Base-by-base conservation (phyloP, 37 sponge, comb jelly and placozoan genomes). In the Axinella damicornis region DNA sequence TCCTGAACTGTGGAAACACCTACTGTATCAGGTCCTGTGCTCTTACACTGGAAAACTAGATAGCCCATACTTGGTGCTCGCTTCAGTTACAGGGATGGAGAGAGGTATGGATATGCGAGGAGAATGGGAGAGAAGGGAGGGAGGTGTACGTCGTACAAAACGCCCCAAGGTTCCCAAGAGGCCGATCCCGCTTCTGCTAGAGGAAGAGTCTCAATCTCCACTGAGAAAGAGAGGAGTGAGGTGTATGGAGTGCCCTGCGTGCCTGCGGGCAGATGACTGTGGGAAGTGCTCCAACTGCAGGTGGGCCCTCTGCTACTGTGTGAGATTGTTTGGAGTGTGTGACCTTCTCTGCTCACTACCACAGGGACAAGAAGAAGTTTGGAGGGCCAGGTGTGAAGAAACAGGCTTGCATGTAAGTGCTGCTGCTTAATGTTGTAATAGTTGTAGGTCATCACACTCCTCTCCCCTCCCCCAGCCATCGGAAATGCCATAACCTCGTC, bases 361-460 rank as follows among this genome's bases (percentile, higher is more conserved):
- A 53, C 69, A 81, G 78, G 15, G 91, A 90, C 30, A 90, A 90
- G 71, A 72, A 73, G 36, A 90, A 90, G 76, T 90, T 90, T 81
- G 86, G 86, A 34, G 91, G 91, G 24, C 91, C 86, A 35, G 81
- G 81, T 18, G 69, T 77, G 18, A 77, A 84, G 69, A 90, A 90
- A 36, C 91, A 90, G 62, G 91, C 89, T 58, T 89, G 89, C 79
- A 83, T 89, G 89, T 89, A 59, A 83, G 89, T 77, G n/a, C n/a
- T n/a, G n/a, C n/a, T n/a, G n/a, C n/a, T n/a, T n/a, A n/a, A n/a
- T n/a, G n/a, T n/a, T n/a, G n/a, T n/a, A n/a, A n/a, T n/a, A n/a
- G 46, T 46, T 46, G 46, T 46, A 4, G 9, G 46, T 46, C 46
- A 46, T 46, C 46, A 46, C 46, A 14, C 24, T 18, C 40, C 57